Conservation (phyloP, 2,113 vertebrate species). For the Spilogale gracilis region DNA sequence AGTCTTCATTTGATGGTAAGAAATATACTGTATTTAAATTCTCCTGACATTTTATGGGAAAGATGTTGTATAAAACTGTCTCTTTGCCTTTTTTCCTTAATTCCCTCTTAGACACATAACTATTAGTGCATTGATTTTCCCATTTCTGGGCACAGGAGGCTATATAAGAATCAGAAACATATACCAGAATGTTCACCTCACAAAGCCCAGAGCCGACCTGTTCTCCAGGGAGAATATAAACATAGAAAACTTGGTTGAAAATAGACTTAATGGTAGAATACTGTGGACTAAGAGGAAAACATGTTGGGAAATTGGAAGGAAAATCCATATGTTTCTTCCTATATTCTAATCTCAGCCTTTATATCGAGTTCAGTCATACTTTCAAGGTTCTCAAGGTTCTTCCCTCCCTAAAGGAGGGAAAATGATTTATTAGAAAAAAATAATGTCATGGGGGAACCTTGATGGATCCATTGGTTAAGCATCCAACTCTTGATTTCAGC, state of each 20-base stretch:
- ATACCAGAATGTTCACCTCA: neutral
- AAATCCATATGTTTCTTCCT: neutral
- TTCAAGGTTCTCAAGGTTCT: neutral
- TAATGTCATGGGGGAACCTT: neutral
- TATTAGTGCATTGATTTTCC: neutral
- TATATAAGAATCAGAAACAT: neutral
- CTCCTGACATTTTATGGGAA: neutral
- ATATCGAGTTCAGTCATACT: neutral
- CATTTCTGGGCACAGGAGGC: neutral
- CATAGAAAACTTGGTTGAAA: neutral
- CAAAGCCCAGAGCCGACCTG: neutral
- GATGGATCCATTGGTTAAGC: neutral
- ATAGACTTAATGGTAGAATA: neutral
- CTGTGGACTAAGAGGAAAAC: neutral
- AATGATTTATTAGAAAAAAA: neutral
- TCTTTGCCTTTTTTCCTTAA: neutral
- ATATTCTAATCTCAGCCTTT: neutral
- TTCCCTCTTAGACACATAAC: neutral
- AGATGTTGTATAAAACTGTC: neutral
- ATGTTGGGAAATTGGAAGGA: neutral
- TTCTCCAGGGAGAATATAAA: neutral
- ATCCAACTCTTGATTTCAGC: neutral
- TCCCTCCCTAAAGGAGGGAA: neutral
- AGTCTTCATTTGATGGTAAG: neutral
- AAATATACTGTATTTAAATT: neutral